Percentiles rank a stretch among this genome's conserved stretches.
Evolutionary conservation across 2,797 vertebrate genomes (phyloP).

Genomic region (Holocentrus rufus): DNA sequence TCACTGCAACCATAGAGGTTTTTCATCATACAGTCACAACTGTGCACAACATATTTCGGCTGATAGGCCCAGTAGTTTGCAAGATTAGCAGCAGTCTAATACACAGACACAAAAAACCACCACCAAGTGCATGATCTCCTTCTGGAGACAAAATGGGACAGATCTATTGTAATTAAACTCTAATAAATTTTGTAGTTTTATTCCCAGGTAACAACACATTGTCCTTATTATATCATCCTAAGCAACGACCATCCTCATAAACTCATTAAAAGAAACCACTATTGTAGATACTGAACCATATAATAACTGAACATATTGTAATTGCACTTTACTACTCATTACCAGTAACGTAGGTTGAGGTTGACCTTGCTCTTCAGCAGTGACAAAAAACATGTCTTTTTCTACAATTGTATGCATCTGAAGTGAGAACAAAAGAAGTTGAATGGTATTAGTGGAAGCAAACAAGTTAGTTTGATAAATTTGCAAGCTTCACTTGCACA

Average conservation of each 20-base stretch:
- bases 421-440: conserved; percentile 31
- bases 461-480: conserved; percentile 44
- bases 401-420: background rate
- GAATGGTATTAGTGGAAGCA: conserved; percentile 49
- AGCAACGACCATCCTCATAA: background rate
- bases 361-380: conserved; percentile 19
- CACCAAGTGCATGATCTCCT: too few species aligned
- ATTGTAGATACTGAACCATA: conserved; percentile 21
- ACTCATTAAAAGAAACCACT: conserved; percentile 23
- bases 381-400: conserved; percentile 27
- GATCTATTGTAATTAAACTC: background rate
- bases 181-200: background rate
- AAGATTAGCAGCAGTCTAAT: too few species aligned
- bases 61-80: too few species aligned
- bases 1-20: too few species aligned
- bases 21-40: too few species aligned
- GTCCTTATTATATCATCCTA: background rate
- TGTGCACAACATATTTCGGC: too few species aligned
- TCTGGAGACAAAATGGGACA: background rate
- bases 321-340: background rate
- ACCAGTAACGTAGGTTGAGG: background rate
- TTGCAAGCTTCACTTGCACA: conserved; percentile 63
- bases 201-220: background rate
- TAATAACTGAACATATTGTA: background rate
- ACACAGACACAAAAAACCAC: too few species aligned